A percentile compares a stretch with the other conserved stretches of the same genome.
Conservation (phyloP, 2,797 vertebrate species). For the Sardinella longiceps region DNA sequence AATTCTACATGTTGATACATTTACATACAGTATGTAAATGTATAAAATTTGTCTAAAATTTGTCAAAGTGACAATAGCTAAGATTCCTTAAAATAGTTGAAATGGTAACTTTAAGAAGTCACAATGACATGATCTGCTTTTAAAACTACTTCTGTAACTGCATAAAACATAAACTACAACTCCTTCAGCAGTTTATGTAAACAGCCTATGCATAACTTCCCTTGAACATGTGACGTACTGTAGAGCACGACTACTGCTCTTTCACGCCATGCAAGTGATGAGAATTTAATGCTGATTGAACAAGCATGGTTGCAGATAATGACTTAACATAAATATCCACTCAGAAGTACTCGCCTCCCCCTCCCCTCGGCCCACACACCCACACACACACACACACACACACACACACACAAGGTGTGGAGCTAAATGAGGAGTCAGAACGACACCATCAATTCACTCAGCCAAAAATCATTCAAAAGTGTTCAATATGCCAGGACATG, state of each 20-base stretch:
- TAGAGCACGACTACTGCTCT: neutral
- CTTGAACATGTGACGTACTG: neutral
- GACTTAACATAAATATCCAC: conserved; percentile 52
- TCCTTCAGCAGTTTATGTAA: neutral
- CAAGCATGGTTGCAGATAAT: conserved; percentile 19
- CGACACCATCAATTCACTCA: conserved; percentile 1
- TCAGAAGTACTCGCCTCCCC: neutral
- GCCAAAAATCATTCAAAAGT: conserved; percentile 7
- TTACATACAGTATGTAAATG: no score
- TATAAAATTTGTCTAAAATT: no score
- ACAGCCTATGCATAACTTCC: conserved; percentile 3
- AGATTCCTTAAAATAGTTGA: neutral
- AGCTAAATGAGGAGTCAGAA: conserved; percentile 6
- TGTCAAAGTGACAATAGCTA: no score
- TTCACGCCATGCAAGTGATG: neutral
- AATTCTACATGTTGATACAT: no score
- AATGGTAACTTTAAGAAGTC: no score
- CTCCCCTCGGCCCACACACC: neutral
- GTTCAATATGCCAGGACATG: neutral
- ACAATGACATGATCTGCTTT: neutral
- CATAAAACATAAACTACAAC: neutral
- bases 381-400: neutral
- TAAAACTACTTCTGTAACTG: neutral
- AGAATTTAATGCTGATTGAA: conserved; percentile 9
- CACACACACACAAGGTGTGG: neutral